Percentiles rank a stretch among this genome's conserved stretches.
phyloP scores from a whole-genome alignment of 2,113 vertebrate species.

The Bubo blakistoni region DNA sequence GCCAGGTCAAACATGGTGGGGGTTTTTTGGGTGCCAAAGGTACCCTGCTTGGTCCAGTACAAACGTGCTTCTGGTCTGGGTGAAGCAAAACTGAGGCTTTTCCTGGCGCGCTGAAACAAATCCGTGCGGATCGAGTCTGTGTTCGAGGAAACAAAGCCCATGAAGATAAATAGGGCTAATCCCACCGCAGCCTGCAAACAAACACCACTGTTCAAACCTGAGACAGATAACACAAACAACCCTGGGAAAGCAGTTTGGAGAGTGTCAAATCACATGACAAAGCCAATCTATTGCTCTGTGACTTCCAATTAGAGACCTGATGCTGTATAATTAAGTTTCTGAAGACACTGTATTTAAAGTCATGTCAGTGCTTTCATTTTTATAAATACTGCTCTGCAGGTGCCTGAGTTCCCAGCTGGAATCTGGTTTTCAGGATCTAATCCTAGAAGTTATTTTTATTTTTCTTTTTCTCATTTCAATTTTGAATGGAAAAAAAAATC shows the following conservation, averaged over 20 bases:
- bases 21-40: background rate
- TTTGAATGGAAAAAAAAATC: background rate
- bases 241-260: background rate
- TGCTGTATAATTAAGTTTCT: conserved; percentile 59
- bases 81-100: background rate
- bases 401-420: conserved; percentile 23
- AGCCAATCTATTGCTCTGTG: conserved; percentile 7
- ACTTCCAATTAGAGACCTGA: conserved; percentile 50
- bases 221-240: conserved; percentile 31
- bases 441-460: background rate
- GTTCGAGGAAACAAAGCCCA: background rate
- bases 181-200: background rate
- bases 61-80: background rate
- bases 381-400: conserved; percentile 41
- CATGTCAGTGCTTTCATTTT: conserved; percentile 39
- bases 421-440: conserved; percentile 19
- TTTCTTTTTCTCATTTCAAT: background rate
- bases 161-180: conserved; percentile 44
- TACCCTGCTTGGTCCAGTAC: background rate
- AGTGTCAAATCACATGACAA: background rate
- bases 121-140: background rate
- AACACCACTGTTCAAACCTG: conserved; percentile 14
- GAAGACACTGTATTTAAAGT: conserved; percentile 22
- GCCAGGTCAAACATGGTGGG: background rate
- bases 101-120: background rate